Conservation (phyloP, 2,888 invertebrate genomes). For the Mylabris sibirica region DNA sequence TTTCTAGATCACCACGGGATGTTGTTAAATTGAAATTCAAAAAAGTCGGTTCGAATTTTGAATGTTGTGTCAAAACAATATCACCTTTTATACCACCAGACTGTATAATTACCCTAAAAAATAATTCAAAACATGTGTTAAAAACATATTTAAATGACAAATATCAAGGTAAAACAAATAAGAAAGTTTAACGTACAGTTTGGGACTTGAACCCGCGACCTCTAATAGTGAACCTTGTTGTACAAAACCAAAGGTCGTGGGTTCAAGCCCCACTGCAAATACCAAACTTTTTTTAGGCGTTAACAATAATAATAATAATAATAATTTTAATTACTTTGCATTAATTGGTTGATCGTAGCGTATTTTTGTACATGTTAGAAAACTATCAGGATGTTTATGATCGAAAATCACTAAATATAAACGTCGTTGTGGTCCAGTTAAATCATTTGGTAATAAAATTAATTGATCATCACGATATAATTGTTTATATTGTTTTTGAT, state of each 20-base stretch:
- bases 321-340: constrained; percentile 69
- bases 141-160: too few species aligned
- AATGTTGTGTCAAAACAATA: constrained; percentile 79
- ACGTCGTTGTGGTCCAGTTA: constrained; percentile 77
- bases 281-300: too few species aligned
- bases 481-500: constrained; percentile 64
- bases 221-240: too few species aligned
- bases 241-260: too few species aligned
- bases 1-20: constrained; percentile 71
- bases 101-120: constrained; percentile 72
- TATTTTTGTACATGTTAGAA: constrained; percentile 85
- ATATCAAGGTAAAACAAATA: too few species aligned
- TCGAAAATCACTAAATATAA: constrained; percentile 86
- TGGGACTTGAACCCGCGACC: too few species aligned
- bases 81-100: constrained; percentile 82
- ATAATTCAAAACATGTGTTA: neutral
- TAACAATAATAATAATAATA: constrained; percentile 12
- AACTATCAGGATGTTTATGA: constrained; percentile 75
- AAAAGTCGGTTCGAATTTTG: constrained; percentile 85
- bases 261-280: too few species aligned
- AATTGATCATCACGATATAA: constrained; percentile 76
- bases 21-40: constrained; percentile 75
- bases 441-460: constrained; percentile 74
- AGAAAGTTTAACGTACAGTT: too few species aligned
- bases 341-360: constrained; percentile 70